phyloP scores from a whole-genome alignment of 1,140 invertebrate genomes.

The Hyposmocoma kahamanoa region DNA sequence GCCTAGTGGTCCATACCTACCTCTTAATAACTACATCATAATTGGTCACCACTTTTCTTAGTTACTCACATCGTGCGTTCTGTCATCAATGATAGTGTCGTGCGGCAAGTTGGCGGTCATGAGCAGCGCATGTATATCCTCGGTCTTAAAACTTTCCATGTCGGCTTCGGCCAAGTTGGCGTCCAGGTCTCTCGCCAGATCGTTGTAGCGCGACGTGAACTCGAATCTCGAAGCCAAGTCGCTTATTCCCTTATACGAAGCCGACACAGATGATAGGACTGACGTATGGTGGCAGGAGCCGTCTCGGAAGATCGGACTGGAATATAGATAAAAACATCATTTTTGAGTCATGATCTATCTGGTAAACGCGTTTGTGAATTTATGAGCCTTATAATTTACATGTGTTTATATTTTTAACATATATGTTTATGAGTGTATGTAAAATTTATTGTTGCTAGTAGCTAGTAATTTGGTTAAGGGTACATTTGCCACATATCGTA shows the following conservation, averaged over 20 bases:
- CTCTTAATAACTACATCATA: no score
- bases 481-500: no score
- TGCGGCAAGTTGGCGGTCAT: conserved; percentile 81
- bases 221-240: conserved; percentile 76
- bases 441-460: no score
- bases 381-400: no score
- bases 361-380: no score
- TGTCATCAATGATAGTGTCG: conserved; percentile 58
- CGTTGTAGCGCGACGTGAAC: conserved; percentile 83
- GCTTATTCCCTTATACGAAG: conserved; percentile 83
- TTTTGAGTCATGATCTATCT: no score
- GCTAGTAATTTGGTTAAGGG: no score
- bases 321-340: conserved; percentile 43
- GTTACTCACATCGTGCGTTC: conserved; percentile 61
- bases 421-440: no score
- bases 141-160: conserved; percentile 93
- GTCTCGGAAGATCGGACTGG: conserved; percentile 82
- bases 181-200: conserved; percentile 89
- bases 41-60: no score
- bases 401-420: no score
- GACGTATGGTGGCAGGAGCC: conserved; percentile 85
- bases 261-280: conserved; percentile 85
- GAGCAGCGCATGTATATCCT: conserved; percentile 91
- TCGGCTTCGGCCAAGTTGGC: conserved; percentile 95
- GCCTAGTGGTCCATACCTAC: no score